Evolutionary conservation across 2,113 vertebrate genomes (phyloP).

Genomic region (Colius striatus): DNA sequence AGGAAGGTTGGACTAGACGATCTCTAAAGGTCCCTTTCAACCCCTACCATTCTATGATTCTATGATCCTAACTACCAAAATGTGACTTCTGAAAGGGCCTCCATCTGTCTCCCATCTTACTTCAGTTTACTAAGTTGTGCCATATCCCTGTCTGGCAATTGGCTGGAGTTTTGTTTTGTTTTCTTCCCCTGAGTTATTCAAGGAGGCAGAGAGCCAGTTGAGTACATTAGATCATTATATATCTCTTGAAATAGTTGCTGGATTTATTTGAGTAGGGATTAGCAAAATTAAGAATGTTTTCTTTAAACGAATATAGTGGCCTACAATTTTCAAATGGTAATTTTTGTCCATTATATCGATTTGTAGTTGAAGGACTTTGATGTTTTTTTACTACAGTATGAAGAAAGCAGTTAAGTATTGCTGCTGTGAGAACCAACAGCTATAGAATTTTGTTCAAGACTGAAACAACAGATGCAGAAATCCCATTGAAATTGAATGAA

Average conservation of each 20-base stretch:
- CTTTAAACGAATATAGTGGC: slow-evolving; percentile 6
- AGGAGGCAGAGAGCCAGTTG: slow-evolving; percentile 13
- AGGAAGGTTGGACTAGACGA: too few species aligned
- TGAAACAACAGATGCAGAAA: slow-evolving; percentile 21
- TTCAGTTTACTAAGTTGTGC: slow-evolving; percentile 13
- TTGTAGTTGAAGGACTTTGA: not conserved
- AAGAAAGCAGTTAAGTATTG: slow-evolving; percentile 3
- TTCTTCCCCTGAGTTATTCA: slow-evolving; percentile 31
- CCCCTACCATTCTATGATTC: too few species aligned
- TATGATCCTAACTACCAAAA: slow-evolving; percentile 25
- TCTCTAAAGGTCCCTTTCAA: too few species aligned
- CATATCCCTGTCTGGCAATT: slow-evolving; percentile 8
- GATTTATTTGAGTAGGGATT: slow-evolving; percentile 49
- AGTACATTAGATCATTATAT: slow-evolving; percentile 23
- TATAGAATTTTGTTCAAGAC: slow-evolving; percentile 5
- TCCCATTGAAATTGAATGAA: slow-evolving; percentile 23
- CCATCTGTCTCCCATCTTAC: slow-evolving; percentile 1
- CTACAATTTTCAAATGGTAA: slow-evolving; percentile 15
- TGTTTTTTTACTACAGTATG: not conserved
- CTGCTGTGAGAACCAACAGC: not conserved
- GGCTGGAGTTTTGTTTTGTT: not conserved
- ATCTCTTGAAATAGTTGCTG: slow-evolving; percentile 6
- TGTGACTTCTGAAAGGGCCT: not conserved
- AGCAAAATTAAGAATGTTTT: slow-evolving; percentile 31
- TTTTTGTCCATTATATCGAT: slow-evolving; percentile 45